Evolutionary conservation across 2,888 invertebrate species (phyloP).

Genomic region (Dicyrtomina minuta): DNA sequence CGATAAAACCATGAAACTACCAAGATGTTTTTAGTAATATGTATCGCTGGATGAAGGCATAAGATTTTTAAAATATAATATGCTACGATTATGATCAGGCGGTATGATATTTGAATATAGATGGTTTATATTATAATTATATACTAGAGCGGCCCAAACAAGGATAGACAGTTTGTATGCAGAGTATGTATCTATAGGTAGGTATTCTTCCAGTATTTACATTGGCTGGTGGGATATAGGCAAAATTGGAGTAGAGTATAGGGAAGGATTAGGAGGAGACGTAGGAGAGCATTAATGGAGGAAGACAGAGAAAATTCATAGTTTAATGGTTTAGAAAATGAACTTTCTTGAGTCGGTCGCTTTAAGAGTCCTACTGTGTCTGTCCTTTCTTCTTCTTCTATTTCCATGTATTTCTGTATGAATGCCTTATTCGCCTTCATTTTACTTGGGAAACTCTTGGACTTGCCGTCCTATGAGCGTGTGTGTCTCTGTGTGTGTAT

Average conservation of each 20-base stretch:
- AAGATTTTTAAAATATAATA: conserved; percentile 18
- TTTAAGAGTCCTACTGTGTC: conserved; percentile 4
- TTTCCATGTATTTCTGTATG: not conserved
- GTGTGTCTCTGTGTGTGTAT: too few species aligned
- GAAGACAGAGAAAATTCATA: conserved; percentile 43
- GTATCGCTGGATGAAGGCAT: conserved; percentile 26
- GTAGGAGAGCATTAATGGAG: conserved; percentile 40
- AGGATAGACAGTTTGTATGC: too few species aligned
- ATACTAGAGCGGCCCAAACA: not conserved
- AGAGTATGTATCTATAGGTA: not conserved
- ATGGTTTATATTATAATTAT: not conserved
- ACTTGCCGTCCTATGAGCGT: too few species aligned
- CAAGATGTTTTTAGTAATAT: conserved; percentile 26
- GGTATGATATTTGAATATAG: not conserved
- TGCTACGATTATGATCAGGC: conserved; percentile 16
- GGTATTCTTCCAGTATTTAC: not conserved
- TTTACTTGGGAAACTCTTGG: not conserved
- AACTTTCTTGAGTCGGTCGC: conserved; percentile 38
- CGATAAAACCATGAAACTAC: too few species aligned
- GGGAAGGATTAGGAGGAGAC: conserved; percentile 33
- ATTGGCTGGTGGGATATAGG: not conserved
- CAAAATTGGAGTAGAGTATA: not conserved
- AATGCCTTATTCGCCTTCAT: conserved; percentile 1
- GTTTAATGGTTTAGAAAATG: conserved; percentile 54
- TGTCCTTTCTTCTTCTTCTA: conserved; percentile 6